Base-by-base conservation (phyloP, 2,888 invertebrate genomes). In the Trissolcus brochymenae region DNA sequence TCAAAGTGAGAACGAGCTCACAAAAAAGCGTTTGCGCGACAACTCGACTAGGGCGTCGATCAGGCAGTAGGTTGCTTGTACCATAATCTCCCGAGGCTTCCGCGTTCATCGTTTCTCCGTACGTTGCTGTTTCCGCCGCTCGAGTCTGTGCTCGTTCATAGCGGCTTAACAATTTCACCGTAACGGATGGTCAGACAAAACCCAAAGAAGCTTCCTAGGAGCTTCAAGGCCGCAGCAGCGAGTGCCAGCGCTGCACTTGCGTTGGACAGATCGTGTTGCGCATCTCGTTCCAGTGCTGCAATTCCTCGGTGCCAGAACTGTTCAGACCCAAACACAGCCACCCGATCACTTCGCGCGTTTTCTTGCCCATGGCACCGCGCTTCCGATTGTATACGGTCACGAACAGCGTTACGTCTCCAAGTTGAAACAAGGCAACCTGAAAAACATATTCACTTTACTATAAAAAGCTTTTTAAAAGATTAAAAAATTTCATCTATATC, bases 331-430 rank as follows among this genome's bases (percentile, higher is more conserved):
- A 90, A 76, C 97, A 95, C 90, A 98, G 96, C 98, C 98, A 98
- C 76, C 98, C 98, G 82, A 98, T 95, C 95, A 98, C 96, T 90
- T 98, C 98, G 87, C 98, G 96, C 82, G 96, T 94, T 88, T 98
- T 98, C 81, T 95, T 94, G 81, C 96, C 94, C 90, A 98, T 98
- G 80, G 94, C 94, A 88, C 97, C 96, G 82, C 97, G 94, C 80
- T 96, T 94, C 88, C 97, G 95, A 86, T 94, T 94, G 92, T 98
- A 98, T 70, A 98, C 96, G 0, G 97, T 96, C 79, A 97, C 93
- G 94, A 98, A 96, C 80, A 98, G 91, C 1, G 98, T 98, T 64
- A 98, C 98, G 86, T 98, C 98, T 50, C 95, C 96, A 77, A 98
- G 91, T 91, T 98, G 98, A 89, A 98, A 98, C 81, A 98, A 92